These are phyloP conservation scores for Nomada fucata DNA, from an alignment of 2,888 invertebrate genomes.

Conservation along the genomic window DNA sequence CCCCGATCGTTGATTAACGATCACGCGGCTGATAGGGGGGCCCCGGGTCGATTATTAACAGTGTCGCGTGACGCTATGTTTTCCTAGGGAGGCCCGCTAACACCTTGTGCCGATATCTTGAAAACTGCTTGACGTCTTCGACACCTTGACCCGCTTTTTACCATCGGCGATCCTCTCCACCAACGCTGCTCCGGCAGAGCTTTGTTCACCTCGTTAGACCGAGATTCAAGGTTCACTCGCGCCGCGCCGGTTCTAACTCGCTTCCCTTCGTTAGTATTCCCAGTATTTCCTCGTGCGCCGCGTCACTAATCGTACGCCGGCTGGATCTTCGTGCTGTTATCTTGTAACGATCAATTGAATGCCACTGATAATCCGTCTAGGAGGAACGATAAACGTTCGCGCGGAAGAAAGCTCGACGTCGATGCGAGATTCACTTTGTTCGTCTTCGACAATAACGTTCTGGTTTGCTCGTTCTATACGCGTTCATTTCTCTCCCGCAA, in stretches of 20 bases:
- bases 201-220: conserved; percentile 63
- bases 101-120: conserved; percentile 54
- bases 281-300: neutral
- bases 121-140: conserved; percentile 65
- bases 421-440: no score
- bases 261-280: conserved; percentile 41
- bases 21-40: conserved; percentile 53
- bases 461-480: no score
- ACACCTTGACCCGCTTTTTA: conserved; percentile 69
- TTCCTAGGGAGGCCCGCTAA: conserved; percentile 57
- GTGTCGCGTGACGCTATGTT: conserved; percentile 64
- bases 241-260: conserved; percentile 28
- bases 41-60: conserved; percentile 41
- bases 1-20: conserved; percentile 54
- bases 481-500: no score
- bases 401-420: no score
- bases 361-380: neutral
- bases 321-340: neutral
- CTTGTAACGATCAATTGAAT: neutral
- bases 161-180: conserved; percentile 20
- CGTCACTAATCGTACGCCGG: neutral
- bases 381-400: no score
- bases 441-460: no score
- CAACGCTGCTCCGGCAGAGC: conserved; percentile 12
- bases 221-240: conserved; percentile 33